Percentiles rank a stretch among this genome's conserved stretches.
phyloP scores from a whole-genome alignment of 2,113 vertebrate species.

The Oryzias celebensis region DNA sequence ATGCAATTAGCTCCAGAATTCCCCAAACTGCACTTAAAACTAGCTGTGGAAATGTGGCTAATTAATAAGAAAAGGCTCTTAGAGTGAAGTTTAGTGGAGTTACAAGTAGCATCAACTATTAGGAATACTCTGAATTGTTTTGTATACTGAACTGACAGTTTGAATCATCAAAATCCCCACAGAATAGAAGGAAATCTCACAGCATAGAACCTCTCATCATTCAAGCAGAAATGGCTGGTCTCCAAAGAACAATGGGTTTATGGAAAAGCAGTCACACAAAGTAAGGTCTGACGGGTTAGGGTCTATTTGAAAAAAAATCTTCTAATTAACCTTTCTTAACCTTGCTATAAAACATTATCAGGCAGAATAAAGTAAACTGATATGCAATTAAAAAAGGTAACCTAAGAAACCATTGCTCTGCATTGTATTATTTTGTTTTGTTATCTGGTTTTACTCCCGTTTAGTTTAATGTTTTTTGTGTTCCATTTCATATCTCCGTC shows the following conservation, averaged over 20 bases:
- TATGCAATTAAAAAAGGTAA: too few species aligned
- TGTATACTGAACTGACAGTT: neutral
- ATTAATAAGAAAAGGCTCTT: neutral
- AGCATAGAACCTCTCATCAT: neutral
- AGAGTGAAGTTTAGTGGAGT: neutral
- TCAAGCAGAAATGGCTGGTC: neutral
- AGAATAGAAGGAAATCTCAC: neutral
- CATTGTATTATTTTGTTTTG: too few species aligned
- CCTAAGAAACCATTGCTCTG: too few species aligned
- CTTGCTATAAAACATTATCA: neutral
- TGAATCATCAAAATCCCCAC: neutral
- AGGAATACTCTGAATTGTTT: neutral
- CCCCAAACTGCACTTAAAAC: neutral
- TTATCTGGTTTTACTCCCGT: too few species aligned
- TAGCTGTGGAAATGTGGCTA: neutral
- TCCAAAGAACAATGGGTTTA: too few species aligned
- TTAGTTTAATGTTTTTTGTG: too few species aligned
- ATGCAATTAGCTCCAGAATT: slow-evolving; percentile 1
- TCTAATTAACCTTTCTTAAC: neutral
- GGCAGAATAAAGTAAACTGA: neutral
- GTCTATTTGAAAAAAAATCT: too few species aligned
- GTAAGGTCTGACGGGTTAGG: too few species aligned
- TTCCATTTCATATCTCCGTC: too few species aligned
- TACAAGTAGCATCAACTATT: neutral
- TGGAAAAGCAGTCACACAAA: too few species aligned